Base-by-base conservation (phyloP, 2,888 invertebrate species). In the Sturmia bella region DNA sequence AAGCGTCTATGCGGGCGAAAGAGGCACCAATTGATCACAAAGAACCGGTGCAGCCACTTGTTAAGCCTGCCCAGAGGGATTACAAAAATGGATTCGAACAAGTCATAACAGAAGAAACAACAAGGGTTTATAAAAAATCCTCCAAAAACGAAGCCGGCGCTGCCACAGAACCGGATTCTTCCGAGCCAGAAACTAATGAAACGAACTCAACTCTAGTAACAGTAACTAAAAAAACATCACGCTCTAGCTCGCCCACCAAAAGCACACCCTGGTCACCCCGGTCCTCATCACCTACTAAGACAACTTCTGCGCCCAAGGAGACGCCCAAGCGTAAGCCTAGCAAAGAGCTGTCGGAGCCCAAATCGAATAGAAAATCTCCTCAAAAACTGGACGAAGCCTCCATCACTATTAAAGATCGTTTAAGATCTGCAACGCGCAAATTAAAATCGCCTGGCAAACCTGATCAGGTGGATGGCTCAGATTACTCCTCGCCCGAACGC, bases 381-480 rank as follows among this genome's bases (percentile, higher is more conserved):
- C 48, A 69, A 19, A 66, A 73, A 48, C n/a, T 32, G 3, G 54
- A 63, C 1, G 50, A 37, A 0, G 27, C 52, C 2, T 79, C 84
- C 0, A 52, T 86, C 0, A 84, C 75, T 2, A 87, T 88, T 12
- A 88, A 89, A 80, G 89, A 89, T 64, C 87, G 88, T 0, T 75
- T 89, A 61, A 85, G 89, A 4, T 87, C 89, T 0, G 85, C 89
- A 6, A 85, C 88, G 0, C 86, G 88, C 9, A 87, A 88, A 64
- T 85, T 80, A n/a, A 86, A 85, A 19, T 84, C 86, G 0, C 61
- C 66, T 1, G 68, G 84, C n/a, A 56, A 82, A 54, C 19, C 76
- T 1, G 89, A 88, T 50, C 84, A 85, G 17, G 80, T 86, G 4
- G 88, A 88, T 27, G 87, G 85, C 0, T 80, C 85, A 3, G 85